phyloP scores from a whole-genome alignment of 2,888 invertebrate species.

The Polydrusus pterygomalis region DNA sequence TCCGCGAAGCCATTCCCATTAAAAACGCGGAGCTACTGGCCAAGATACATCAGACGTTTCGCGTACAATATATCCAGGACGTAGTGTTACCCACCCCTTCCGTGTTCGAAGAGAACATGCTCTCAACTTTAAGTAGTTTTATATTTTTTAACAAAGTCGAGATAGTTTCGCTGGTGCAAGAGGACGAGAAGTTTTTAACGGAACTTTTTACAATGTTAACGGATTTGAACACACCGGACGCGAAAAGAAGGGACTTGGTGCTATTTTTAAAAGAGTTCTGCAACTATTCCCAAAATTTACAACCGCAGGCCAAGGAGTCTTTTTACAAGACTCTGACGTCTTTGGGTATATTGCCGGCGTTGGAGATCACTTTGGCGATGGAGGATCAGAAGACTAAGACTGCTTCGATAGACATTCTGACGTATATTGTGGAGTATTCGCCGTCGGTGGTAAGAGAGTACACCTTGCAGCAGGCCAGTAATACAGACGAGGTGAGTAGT shows the following conservation, averaged over 20 bases:
- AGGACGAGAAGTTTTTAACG: conserved; percentile 96
- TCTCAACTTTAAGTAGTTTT: conserved; percentile 97
- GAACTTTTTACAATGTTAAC: conserved; percentile 96
- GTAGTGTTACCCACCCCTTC: conserved; percentile 99
- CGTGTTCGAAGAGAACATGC: conserved; percentile 99
- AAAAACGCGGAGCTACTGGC: conserved; percentile 94
- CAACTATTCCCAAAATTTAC: conserved; percentile 98
- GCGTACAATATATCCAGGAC: conserved; percentile 99
- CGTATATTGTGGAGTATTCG: conserved; percentile 98
- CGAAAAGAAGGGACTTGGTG: conserved; percentile 93
- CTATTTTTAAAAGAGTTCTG: conserved; percentile 99
- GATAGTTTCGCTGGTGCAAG: conserved; percentile 97
- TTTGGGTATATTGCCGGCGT: conserved; percentile 89
- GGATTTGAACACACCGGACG: conserved; percentile 89
- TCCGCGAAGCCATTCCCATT: conserved; percentile 95
- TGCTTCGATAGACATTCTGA: conserved; percentile 98
- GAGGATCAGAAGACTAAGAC: conserved; percentile 96
- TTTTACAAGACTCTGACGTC: conserved; percentile 97
- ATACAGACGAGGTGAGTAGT: conserved; percentile 86
- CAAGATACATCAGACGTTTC: conserved; percentile 99
- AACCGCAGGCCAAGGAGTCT: conserved; percentile 96
- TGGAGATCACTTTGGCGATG: conserved; percentile 93
- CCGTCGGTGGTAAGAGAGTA: conserved; percentile 98
- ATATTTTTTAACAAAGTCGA: conserved; percentile 99
- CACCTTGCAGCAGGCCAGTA: conserved; percentile 93